Conservation (phyloP, 1,140 invertebrate species). For the Papilio polyxenes region DNA sequence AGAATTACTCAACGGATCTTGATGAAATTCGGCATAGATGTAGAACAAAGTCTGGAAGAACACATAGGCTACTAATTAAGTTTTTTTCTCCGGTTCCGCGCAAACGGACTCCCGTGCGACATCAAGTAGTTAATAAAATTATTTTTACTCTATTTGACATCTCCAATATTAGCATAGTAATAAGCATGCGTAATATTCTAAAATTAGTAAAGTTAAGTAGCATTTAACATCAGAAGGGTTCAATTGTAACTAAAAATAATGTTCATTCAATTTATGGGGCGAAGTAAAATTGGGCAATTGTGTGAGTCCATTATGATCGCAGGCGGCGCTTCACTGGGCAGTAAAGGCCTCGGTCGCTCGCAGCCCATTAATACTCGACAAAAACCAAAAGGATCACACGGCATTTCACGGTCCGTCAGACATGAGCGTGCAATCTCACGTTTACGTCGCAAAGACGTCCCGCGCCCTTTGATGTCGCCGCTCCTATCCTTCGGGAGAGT, state of each 20-base stretch:
- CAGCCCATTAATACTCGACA: constrained; percentile 19
- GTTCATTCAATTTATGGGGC: neutral
- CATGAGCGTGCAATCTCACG: neutral
- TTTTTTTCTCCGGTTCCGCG: too few species aligned
- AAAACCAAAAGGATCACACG: constrained; percentile 13
- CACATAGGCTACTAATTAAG: too few species aligned
- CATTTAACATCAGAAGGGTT: neutral
- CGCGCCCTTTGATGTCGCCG: constrained; percentile 12
- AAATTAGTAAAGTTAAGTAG: neutral
- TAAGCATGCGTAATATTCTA: neutral
- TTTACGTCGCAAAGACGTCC: neutral
- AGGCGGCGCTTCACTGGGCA: neutral
- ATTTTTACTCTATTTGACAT: neutral
- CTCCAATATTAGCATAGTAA: neutral
- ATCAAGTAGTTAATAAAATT: too few species aligned
- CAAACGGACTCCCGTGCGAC: too few species aligned
- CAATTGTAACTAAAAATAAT: constrained; percentile 6
- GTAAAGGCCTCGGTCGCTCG: neutral
- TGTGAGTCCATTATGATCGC: constrained; percentile 17
- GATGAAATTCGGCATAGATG: too few species aligned
- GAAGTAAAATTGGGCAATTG: constrained; percentile 24
- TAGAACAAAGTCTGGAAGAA: too few species aligned
- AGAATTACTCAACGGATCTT: too few species aligned
- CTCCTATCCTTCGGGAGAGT: neutral
- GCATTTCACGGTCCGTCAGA: neutral